phyloP scores from a whole-genome alignment of 2,888 invertebrate genomes.

The Escarpia spicata region DNA sequence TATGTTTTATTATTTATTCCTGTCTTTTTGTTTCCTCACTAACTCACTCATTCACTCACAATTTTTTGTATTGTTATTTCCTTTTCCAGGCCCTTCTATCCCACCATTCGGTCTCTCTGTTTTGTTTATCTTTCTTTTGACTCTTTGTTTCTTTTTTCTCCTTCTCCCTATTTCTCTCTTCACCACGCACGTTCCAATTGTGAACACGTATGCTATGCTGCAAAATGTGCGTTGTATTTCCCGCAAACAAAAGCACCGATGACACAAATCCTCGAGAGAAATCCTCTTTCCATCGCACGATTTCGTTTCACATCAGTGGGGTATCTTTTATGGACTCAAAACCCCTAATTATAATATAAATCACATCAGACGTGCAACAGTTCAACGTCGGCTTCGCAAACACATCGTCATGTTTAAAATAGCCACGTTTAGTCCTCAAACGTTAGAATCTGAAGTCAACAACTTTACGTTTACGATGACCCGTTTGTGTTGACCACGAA shows the following conservation, averaged over 20 bases:
- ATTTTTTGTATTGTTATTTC: too few relatives aligned
- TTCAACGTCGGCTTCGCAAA: not conserved
- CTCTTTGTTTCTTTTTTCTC: not conserved
- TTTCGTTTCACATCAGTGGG: not conserved
- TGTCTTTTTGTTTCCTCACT: not conserved
- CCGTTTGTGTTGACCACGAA: not conserved
- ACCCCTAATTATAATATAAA: not conserved
- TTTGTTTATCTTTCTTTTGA: not conserved
- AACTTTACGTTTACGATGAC: not conserved
- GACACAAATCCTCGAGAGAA: not conserved
- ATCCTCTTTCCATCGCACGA: not conserved
- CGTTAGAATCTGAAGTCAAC: not conserved
- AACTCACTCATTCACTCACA: not conserved
- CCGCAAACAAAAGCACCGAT: not conserved
- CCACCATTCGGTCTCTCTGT: not conserved
- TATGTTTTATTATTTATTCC: not conserved
- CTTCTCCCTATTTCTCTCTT: not conserved
- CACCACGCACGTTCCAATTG: not conserved
- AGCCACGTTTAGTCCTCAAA: not conserved
- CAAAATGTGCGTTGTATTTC: not conserved
- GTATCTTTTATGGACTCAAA: not conserved
- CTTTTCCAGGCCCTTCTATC: not conserved
- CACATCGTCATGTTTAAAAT: not conserved
- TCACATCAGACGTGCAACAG: not conserved
- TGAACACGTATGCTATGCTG: not conserved